A percentile compares a stretch with the other conserved stretches of the same genome.
Conservation (phyloP, 2,888 invertebrate genomes). For the Monopis laevigella region DNA sequence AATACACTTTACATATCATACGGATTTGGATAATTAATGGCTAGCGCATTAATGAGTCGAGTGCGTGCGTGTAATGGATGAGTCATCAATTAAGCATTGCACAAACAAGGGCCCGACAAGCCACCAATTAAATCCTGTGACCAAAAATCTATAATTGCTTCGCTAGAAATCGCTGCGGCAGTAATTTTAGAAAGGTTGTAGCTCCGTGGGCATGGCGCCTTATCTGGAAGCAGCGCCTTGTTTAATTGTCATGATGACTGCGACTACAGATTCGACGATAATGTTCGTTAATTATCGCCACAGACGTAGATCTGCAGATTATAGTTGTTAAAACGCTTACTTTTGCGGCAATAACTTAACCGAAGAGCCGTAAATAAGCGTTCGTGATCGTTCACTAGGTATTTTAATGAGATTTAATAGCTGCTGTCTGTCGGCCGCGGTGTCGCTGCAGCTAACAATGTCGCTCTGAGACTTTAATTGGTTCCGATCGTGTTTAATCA, state of each 20-base stretch:
- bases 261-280: constrained; percentile 41
- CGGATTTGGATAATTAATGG: no score
- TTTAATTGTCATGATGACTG: constrained; percentile 27
- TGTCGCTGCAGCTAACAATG: constrained; percentile 33
- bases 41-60: no score
- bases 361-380: constrained; percentile 43
- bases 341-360: constrained; percentile 42
- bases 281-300: constrained; percentile 43
- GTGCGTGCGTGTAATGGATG: no score
- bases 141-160: constrained; percentile 15
- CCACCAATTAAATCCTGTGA: constrained; percentile 10
- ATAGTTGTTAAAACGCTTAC: constrained; percentile 35
- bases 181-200: constrained; percentile 23
- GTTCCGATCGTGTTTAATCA: constrained; percentile 52
- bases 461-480: constrained; percentile 52
- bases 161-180: constrained; percentile 12
- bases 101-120: constrained; percentile 18
- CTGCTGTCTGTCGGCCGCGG: constrained; percentile 25
- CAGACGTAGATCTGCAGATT: constrained; percentile 36
- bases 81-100: constrained; percentile 25
- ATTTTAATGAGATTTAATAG: constrained; percentile 58
- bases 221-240: constrained; percentile 20
- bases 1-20: no score
- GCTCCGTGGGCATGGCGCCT: constrained; percentile 19
- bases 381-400: constrained; percentile 49